A percentile compares a stretch with the other conserved stretches of the same genome.
These are phyloP conservation scores for Planococcus citri DNA, from an alignment of 1,140 invertebrate species.

Conservation along the genomic window DNA sequence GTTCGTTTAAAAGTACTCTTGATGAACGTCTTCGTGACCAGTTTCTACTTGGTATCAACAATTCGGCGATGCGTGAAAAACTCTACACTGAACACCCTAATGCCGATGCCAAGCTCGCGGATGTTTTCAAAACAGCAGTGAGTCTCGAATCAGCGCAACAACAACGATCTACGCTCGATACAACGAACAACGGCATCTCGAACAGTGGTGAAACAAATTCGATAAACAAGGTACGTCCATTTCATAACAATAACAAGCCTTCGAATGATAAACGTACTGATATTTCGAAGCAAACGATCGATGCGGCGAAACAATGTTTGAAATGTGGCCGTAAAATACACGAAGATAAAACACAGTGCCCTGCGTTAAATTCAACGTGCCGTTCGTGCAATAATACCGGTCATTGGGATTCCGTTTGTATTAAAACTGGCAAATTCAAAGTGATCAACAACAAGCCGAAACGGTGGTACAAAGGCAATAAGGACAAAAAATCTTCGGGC, in stretches of 20 bases:
- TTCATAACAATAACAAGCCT: not conserved
- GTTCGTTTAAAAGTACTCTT: not conserved
- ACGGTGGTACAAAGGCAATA: too few species aligned
- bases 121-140: not conserved
- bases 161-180: not conserved
- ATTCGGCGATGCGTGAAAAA: not conserved
- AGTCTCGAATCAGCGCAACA: not conserved
- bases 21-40: not conserved
- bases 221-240: not conserved
- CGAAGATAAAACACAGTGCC: too few species aligned
- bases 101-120: not conserved
- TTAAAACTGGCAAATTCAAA: not conserved
- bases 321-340: too few species aligned
- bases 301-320: too few species aligned
- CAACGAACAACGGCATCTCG: not conserved
- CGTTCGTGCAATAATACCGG: not conserved
- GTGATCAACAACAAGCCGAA: too few species aligned
- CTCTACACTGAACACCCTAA: not conserved
- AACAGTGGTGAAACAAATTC: not conserved
- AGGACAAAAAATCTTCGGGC: not conserved
- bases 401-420: not conserved
- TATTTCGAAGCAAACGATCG: too few species aligned
- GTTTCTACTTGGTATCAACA: not conserved
- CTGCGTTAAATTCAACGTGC: not conserved
- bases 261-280: not conserved